Evolutionary conservation across 64 coral and sea anemone genomes (phyloP).

Genomic region (Platygyra sinensis): DNA sequence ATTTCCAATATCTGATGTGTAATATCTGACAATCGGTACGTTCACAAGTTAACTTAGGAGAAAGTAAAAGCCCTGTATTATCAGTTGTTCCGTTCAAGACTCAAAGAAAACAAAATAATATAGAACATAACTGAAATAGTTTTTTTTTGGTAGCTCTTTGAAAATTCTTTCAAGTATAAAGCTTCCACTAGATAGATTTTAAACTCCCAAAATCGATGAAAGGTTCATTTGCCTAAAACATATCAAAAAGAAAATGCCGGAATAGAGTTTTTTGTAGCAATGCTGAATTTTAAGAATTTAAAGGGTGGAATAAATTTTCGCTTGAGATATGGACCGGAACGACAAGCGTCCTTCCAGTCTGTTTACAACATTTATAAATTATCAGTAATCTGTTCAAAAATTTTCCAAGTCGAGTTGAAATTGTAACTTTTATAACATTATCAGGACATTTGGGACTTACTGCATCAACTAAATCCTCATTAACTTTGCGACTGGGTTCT

Average conservation of each 20-base stretch:
- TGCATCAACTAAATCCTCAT: no score
- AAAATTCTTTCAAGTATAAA: neutral
- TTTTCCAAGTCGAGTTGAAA: no score
- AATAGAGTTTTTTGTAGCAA: neutral
- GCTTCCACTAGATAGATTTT: neutral
- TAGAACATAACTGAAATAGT: neutral
- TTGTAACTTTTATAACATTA: no score
- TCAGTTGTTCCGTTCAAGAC: neutral
- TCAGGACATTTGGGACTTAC: neutral
- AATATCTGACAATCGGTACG: no score
- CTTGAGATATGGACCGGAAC: conserved; percentile 4
- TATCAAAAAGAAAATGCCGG: neutral
- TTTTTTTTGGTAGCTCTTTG: neutral
- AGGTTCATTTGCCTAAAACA: neutral
- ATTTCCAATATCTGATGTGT: no score
- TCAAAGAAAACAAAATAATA: neutral
- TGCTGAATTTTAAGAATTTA: neutral
- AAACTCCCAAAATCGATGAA: neutral
- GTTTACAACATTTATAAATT: neutral
- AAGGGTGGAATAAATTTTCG: neutral
- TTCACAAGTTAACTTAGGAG: no score
- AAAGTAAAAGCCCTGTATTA: neutral
- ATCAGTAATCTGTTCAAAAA: neutral
- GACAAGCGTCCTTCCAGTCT: neutral
- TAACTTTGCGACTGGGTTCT: no score